Conservation (phyloP, 1,140 invertebrate species). For the Nephila pilipes region DNA sequence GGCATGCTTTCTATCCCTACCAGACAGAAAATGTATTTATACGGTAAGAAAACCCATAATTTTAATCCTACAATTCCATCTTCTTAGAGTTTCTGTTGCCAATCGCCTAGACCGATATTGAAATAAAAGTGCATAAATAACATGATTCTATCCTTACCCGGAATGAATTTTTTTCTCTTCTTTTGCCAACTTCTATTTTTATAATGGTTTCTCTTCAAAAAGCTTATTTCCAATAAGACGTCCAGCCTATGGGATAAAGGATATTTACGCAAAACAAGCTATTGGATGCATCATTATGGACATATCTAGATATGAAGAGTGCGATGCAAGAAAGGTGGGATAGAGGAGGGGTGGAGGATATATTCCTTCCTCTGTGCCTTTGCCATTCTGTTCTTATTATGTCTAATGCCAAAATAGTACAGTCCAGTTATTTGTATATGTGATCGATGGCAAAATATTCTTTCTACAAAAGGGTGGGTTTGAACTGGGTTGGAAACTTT, state of each 20-base stretch:
- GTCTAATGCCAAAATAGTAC: conserved; percentile 67
- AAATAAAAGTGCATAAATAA: conserved; percentile 65
- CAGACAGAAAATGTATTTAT: not conserved
- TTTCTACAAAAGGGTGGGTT: not conserved
- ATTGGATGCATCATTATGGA: conserved; percentile 37
- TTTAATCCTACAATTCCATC: conserved; percentile 10
- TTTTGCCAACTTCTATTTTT: conserved; percentile 53
- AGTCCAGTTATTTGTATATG: conserved; percentile 67
- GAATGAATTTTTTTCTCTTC: too few species aligned
- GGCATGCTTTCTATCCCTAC: too few species aligned
- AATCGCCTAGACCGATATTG: not conserved
- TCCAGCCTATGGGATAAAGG: conserved; percentile 55
- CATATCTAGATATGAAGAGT: not conserved
- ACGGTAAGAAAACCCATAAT: not conserved
- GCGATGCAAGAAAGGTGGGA: not conserved
- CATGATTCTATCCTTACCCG: too few species aligned
- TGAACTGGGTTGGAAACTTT: too few species aligned
- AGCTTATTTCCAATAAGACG: conserved; percentile 69
- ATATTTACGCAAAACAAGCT: conserved; percentile 72
- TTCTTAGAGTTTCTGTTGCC: not conserved
- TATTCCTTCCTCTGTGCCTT: not conserved
- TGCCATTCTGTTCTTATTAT: conserved; percentile 63
- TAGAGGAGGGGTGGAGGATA: not conserved
- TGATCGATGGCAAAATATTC: conserved; percentile 60
- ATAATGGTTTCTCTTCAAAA: conserved; percentile 61